These are phyloP conservation scores for Cepphus grylle DNA, from an alignment of 2,113 vertebrate genomes.

Conservation along the genomic window DNA sequence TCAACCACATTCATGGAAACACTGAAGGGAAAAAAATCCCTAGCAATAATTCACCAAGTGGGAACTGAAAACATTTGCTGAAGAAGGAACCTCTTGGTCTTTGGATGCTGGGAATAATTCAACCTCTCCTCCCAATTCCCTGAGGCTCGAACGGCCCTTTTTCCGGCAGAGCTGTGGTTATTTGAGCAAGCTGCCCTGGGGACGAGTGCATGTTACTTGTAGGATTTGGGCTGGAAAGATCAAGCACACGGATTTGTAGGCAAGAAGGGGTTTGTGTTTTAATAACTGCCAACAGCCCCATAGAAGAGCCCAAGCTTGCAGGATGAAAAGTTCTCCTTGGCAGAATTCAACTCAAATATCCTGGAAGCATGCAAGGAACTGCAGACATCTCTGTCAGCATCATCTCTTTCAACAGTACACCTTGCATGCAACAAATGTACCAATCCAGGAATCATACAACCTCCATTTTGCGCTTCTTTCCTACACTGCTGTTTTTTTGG, in stretches of 20 bases:
- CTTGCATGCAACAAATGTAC: not conserved
- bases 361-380: not conserved
- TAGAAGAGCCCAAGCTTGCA: not conserved
- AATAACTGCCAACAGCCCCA: conserved; percentile 35
- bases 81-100: conserved; percentile 41
- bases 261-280: conserved; percentile 49
- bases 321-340: conserved; percentile 19
- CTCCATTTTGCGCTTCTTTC: not conserved
- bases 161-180: conserved; percentile 49
- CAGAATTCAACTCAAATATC: conserved; percentile 14
- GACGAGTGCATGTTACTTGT: conserved; percentile 62
- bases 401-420: not conserved
- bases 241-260: conserved; percentile 46
- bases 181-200: conserved; percentile 53
- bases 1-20: conserved; percentile 68
- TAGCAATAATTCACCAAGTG: conserved; percentile 61
- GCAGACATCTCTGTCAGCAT: conserved; percentile 3
- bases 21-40: conserved; percentile 42
- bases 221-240: conserved; percentile 53
- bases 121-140: conserved; percentile 43
- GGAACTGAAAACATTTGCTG: conserved; percentile 53
- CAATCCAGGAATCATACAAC: not conserved
- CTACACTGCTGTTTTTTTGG: not conserved
- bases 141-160: conserved; percentile 38
- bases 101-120: conserved; percentile 57